A percentile compares a stretch with the other conserved stretches of the same genome.
phyloP scores from a whole-genome alignment of 2,797 vertebrate species.

The Cynopterus sphinx region DNA sequence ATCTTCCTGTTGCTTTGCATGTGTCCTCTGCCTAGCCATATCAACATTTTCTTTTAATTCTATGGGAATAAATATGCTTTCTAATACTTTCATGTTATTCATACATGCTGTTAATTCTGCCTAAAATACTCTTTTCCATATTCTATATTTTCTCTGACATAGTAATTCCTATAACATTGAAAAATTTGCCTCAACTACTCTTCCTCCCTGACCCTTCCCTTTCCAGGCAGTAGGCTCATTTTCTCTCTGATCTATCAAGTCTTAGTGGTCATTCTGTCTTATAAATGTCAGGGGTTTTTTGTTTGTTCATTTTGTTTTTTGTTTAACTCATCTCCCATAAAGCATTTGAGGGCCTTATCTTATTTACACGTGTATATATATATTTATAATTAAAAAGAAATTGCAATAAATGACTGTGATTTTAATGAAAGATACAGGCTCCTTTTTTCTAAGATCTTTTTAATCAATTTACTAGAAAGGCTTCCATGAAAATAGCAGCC shows the following conservation, averaged over 20 bases:
- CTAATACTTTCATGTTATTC: neutral
- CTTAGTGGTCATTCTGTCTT: neutral
- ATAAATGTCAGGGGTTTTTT: neutral
- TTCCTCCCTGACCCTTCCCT: neutral
- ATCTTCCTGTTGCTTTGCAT: neutral
- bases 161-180: neutral
- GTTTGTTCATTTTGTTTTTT: neutral
- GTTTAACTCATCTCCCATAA: neutral
- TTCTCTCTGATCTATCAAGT: neutral
- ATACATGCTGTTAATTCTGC: neutral
- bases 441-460: neutral
- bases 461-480: neutral
- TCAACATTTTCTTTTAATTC: neutral
- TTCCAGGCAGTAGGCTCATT: too few relatives aligned
- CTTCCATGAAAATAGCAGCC: neutral
- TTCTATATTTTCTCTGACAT: neutral
- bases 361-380: neutral
- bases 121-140: neutral
- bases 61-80: neutral
- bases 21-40: neutral
- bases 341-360: neutral
- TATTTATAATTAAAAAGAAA: neutral
- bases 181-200: neutral
- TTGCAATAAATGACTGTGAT: neutral
- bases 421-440: neutral